Conservation (phyloP, 2,888 invertebrate species). For the Drosophila ezoana region DNA sequence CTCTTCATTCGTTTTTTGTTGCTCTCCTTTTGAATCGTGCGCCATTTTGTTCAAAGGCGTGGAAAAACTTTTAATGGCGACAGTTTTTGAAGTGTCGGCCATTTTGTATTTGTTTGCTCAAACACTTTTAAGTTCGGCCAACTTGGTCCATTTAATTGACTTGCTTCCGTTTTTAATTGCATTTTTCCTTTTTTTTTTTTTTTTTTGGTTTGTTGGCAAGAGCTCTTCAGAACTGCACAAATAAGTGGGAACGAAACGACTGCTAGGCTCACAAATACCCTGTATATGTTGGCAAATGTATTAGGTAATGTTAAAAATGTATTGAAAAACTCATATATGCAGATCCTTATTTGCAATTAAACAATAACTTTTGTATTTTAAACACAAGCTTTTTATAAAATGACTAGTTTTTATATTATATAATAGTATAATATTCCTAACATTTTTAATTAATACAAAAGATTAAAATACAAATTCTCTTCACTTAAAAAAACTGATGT, state of each 20-base stretch:
- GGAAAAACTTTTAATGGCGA: conserved; percentile 47
- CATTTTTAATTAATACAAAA: no score
- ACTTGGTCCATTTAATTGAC: conserved; percentile 50
- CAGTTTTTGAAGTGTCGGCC: conserved; percentile 44
- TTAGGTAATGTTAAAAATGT: background rate
- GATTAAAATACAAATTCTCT: no score
- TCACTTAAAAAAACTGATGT: no score
- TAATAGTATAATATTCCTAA: no score
- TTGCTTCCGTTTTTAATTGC: conserved; percentile 61
- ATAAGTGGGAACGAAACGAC: background rate
- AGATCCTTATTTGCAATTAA: no score
- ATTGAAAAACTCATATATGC: background rate
- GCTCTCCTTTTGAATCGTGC: background rate
- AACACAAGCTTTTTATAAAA: no score
- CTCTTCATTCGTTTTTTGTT: background rate
- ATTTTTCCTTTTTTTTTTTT: conserved; percentile 25
- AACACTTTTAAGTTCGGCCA: conserved; percentile 37
- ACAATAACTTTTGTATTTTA: no score
- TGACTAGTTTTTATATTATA: no score
- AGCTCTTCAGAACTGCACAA: conserved; percentile 19
- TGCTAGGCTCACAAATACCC: conserved; percentile 4
- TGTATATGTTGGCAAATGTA: background rate
- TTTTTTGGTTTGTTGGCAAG: background rate
- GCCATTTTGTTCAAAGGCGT: conserved; percentile 33
- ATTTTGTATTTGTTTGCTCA: conserved; percentile 29